Conservation (phyloP, 2,113 vertebrate genomes). For the Hassar affinis region DNA sequence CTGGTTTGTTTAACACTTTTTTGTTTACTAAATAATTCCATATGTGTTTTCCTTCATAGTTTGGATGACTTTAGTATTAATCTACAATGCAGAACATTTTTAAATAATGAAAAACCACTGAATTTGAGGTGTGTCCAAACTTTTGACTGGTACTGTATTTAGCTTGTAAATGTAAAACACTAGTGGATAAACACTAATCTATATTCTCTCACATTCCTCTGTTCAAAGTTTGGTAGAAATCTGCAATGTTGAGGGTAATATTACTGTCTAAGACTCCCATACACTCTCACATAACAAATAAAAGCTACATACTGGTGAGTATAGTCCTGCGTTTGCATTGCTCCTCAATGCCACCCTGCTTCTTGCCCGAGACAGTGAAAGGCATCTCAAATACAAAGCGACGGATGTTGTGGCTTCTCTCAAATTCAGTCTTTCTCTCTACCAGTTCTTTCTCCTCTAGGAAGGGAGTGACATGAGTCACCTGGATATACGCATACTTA, state of each 20-base stretch:
- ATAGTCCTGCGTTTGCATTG: slow-evolving; percentile 95
- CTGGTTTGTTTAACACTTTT: too few species aligned
- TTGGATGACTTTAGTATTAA: too few species aligned
- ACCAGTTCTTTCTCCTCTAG: slow-evolving; percentile 94
- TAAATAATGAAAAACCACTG: too few species aligned
- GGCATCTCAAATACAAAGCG: slow-evolving; percentile 98
- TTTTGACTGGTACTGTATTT: too few species aligned
- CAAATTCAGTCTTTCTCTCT: slow-evolving; percentile 93
- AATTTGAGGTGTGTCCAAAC: too few species aligned
- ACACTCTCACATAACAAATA: neutral
- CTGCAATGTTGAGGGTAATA: neutral
- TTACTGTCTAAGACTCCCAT: neutral
- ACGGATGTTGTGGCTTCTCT: slow-evolving; percentile 93
- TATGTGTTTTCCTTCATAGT: too few species aligned
- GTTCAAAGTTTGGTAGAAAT: neutral
- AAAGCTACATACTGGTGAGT: slow-evolving; percentile 75
- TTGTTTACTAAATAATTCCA: too few species aligned
- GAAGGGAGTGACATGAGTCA: slow-evolving; percentile 91
- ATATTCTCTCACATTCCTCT: neutral
- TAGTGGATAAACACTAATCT: neutral
- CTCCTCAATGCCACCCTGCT: slow-evolving; percentile 92
- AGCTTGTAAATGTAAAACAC: neutral
- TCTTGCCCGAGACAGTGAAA: slow-evolving; percentile 91
- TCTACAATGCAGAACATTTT: too few species aligned
- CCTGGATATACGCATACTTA: slow-evolving; percentile 97